Base-by-base conservation (phyloP, 2,113 vertebrate species). In the Rhabdornis inornatus region DNA sequence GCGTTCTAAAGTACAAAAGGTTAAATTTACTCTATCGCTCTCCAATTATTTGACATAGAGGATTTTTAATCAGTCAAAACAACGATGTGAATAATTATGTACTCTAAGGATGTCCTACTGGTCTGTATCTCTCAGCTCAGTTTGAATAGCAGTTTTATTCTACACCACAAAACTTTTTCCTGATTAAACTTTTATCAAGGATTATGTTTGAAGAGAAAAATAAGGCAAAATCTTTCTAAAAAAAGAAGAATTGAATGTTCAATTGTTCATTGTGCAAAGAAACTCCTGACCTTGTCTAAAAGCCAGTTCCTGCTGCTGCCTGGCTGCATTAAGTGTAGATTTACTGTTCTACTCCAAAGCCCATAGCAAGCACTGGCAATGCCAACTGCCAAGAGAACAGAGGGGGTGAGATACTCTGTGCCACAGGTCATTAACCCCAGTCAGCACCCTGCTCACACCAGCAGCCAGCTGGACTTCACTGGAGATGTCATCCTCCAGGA, bases 11-110 rank as follows among this genome's bases (percentile, higher is more conserved):
- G 31, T 37, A 66, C 17, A 84, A 83, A 13, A 85, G 20, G 37
- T 75, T 75, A 80, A 45, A 56, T 90, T 87, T 90, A 70, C 13
- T 76, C 35, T 60, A 39, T 45, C 12, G 2, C 45, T 88, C 22
- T 86, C 44, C 74, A 53, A 20, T 76, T 77, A 83, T 74, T 88
- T 83, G 42, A 57, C 45, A 85, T 3, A 60, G 10, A 88, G 31
- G 21, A 90, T 57, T 93, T 87, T 85, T 83, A 80, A 93, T 45
- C 70, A 69, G 55, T 57, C 42, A 83, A 70, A 92, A 53, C 30
- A 78, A 37, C 27, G 45, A 25, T 18, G 47, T 66, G 72, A 95
- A 56, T 84, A 87, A 84, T 44, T 70, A 40, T 27, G 40, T 37
- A 15, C 10, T 57, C 20, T 57, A 79, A 82, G 52, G 37, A 71